Evolutionary conservation across 2,797 vertebrate genomes (phyloP).

Genomic region (Propithecus deckenii): DNA sequence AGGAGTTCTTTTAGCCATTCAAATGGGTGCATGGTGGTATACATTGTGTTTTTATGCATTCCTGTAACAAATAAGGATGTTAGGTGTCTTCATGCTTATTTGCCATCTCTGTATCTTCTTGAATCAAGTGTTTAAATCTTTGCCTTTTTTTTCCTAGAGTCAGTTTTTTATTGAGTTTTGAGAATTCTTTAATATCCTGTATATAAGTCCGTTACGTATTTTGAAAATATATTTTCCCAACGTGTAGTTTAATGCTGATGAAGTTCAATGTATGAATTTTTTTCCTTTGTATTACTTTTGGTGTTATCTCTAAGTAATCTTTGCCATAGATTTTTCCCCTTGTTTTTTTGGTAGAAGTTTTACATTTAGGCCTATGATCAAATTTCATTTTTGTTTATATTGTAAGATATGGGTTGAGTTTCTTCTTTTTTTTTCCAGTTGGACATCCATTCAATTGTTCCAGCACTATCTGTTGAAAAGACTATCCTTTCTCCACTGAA

Average conservation of each 20-base stretch:
- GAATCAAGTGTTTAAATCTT: neutral
- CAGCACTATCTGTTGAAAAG: neutral
- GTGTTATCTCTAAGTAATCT: neutral
- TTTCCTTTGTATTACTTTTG: neutral
- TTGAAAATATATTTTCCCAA: constrained; percentile 6
- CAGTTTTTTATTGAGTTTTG: neutral
- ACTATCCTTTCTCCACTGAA: neutral
- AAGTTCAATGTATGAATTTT: neutral
- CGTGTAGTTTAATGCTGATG: neutral
- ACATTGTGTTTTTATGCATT: neutral
- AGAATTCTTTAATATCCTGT: neutral
- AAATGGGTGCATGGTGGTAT: neutral
- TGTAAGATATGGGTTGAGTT: neutral
- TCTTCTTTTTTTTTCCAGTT: neutral
- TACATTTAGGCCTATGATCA: neutral
- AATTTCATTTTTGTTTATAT: constrained; percentile 38
- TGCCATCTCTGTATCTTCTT: neutral
- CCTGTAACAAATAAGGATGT: neutral
- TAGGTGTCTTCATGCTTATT: neutral
- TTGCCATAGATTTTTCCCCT: neutral
- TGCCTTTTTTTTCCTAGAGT: neutral
- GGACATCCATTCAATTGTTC: neutral
- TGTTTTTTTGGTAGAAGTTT: neutral
- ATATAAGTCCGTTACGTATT: neutral
- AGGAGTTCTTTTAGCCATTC: neutral